Evolutionary conservation across 2,888 invertebrate species (phyloP), one percentile per base, ranked within the genome.

Genomic region (Corbicula japonica): DNA sequence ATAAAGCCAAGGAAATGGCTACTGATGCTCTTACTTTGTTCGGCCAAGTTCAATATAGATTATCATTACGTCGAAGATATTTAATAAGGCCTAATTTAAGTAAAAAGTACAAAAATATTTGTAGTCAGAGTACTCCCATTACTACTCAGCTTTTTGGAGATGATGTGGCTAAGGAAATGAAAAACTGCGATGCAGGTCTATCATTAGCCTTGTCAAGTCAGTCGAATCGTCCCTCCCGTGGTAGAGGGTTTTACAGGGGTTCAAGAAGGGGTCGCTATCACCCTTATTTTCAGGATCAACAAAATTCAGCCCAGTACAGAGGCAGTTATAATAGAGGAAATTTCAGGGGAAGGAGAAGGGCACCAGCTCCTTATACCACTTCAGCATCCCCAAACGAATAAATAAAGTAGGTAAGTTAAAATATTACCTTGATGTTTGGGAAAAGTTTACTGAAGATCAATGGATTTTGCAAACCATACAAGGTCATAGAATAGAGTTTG

Each of bases 11-110:
- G 28, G 28, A 32, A 3, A n/a, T 54, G 6, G 38, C 56, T 6
- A 63, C 63, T 18, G 63, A 63, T 23, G 41, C 41, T 18, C 30
- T 72, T 1, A 72, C 72, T 35, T 26, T 62, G 23, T 28, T 73
- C 5, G 73, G 65, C 5, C 73, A 73, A 30, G 65, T 32, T 12
- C 73, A 73, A 26, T 73, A 56, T n/a, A 34, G 65, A 3, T 46
- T 73, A 26, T 73, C 73, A 26, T 5, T 73, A 2, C 5, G 56
- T 8, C n/a, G 73, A 23, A n/a, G 65, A 6, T 65, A 58, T 28
- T 23, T 56, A 26, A 73, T 73, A 18, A 23, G 65, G 4, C 73
- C 73, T 28, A 5, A 23, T n/a, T 18, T 73, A 1, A 65, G 48
- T 30, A 73, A 65, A n/a, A 73, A 73, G 26, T 65, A 73, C 28